phyloP scores from a whole-genome alignment of 2,888 invertebrate species.

The Teleiodes luculella region DNA sequence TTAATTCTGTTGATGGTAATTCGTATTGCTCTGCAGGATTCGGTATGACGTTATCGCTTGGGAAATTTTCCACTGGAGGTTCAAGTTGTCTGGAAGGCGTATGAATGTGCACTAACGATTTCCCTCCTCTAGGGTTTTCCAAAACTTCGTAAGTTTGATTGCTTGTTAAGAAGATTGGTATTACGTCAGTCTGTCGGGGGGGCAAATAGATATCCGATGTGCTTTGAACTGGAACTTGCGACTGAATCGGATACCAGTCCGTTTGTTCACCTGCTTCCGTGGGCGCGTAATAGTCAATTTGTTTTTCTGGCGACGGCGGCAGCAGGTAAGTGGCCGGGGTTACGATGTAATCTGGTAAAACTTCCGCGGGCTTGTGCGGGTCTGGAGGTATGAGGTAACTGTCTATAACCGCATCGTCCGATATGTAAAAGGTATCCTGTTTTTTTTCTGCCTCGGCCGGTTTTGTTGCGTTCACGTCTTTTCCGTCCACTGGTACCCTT shows the following conservation, averaged over 20 bases:
- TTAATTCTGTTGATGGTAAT: constrained; percentile 54
- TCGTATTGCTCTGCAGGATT: constrained; percentile 66
- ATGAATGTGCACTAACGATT: constrained; percentile 32
- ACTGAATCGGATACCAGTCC: constrained; percentile 64
- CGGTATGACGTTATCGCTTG: constrained; percentile 49
- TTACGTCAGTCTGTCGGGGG: constrained; percentile 24
- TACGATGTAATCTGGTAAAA: constrained; percentile 35
- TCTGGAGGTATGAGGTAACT: constrained; percentile 58
- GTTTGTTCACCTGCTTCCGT: constrained; percentile 50
- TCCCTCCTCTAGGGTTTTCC: constrained; percentile 34
- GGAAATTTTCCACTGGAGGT: constrained; percentile 59
- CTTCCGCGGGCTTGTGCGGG: constrained; percentile 44
- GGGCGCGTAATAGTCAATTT: constrained; percentile 45
- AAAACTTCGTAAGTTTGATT: constrained; percentile 28
- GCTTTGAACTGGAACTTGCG: constrained; percentile 34
- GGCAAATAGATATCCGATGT: constrained; percentile 28
- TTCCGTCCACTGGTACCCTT: constrained; percentile 53
- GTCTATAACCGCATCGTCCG: constrained; percentile 45
- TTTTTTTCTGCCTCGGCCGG: constrained; percentile 15
- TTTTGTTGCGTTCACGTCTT: constrained; percentile 34
- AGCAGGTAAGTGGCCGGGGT: constrained; percentile 60
- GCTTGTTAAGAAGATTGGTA: constrained; percentile 34
- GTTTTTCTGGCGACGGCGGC: constrained; percentile 51
- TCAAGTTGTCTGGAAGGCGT: constrained; percentile 53
- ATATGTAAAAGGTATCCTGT: constrained; percentile 39